phyloP scores from a whole-genome alignment of 2,113 vertebrate species.

The Calypte anna region DNA sequence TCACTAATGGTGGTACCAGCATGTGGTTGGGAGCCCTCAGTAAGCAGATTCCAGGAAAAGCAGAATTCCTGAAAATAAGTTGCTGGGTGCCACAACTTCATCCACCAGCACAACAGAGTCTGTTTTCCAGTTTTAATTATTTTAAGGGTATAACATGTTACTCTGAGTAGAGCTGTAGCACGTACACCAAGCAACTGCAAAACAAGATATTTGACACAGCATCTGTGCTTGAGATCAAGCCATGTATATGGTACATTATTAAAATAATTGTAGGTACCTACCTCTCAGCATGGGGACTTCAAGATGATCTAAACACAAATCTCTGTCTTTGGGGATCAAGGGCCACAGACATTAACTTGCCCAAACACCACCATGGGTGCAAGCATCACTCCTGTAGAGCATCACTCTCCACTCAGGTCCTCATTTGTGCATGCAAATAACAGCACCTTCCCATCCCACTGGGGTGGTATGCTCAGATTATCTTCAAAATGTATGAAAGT shows the following conservation, averaged over 20 bases:
- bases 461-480: neutral
- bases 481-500: neutral
- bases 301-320: neutral
- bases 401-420: neutral
- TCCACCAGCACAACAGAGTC: neutral
- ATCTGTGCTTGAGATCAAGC: neutral
- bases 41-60: neutral
- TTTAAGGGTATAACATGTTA: neutral
- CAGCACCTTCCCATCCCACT: neutral
- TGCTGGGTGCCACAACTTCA: neutral
- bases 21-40: neutral
- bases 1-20: neutral
- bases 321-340: neutral
- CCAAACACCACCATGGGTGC: neutral
- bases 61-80: neutral
- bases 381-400: accelerated
- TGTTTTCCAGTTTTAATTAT: neutral
- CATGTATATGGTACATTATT: neutral
- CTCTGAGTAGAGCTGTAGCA: neutral
- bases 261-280: neutral
- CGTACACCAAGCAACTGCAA: accelerated
- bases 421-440: neutral
- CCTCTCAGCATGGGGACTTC: neutral
- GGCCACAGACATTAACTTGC: neutral
- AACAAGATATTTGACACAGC: neutral